A percentile compares a stretch with the other conserved stretches of the same genome.
Evolutionary conservation across 2,888 invertebrate genomes (phyloP).

Genomic region (Scelioninae gen. 2): DNA sequence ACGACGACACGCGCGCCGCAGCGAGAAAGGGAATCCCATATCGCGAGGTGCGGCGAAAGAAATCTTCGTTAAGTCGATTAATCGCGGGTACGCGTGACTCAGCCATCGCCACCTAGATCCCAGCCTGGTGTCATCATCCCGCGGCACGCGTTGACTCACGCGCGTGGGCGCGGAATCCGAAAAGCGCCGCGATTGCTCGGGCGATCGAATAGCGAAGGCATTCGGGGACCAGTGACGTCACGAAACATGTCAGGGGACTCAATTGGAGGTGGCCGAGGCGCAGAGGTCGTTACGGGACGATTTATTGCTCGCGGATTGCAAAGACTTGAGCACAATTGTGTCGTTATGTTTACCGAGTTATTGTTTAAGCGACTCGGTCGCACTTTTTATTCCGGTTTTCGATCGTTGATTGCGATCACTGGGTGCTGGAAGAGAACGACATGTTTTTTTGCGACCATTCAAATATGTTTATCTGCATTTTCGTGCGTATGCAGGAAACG

Average conservation of each 20-base stretch:
- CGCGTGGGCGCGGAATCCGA: constrained; percentile 71
- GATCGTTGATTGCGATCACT: constrained; percentile 14
- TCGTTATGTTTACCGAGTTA: constrained; percentile 34
- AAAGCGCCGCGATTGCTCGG: constrained; percentile 59
- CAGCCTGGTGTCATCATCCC: constrained; percentile 63
- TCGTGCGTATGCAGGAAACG: too few species aligned
- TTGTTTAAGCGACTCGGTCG: constrained; percentile 28
- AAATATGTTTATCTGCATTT: not conserved
- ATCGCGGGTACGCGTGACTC: constrained; percentile 60
- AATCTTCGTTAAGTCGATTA: constrained; percentile 58
- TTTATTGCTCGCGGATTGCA: constrained; percentile 39
- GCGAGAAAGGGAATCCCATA: constrained; percentile 56
- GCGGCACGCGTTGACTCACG: constrained; percentile 71
- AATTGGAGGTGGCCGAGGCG: constrained; percentile 37
- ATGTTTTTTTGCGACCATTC: constrained; percentile 1
- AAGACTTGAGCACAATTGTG: constrained; percentile 30
- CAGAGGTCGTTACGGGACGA: constrained; percentile 24
- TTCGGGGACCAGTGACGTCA: constrained; percentile 38
- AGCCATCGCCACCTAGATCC: constrained; percentile 59
- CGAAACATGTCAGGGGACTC: constrained; percentile 53
- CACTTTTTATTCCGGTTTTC: constrained; percentile 6
- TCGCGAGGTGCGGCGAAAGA: constrained; percentile 57
- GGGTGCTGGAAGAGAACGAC: constrained; percentile 9
- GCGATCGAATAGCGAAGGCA: constrained; percentile 49
- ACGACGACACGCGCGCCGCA: constrained; percentile 43